Base-by-base conservation (phyloP, 2,888 invertebrate genomes). In the Tipula vernalis region DNA sequence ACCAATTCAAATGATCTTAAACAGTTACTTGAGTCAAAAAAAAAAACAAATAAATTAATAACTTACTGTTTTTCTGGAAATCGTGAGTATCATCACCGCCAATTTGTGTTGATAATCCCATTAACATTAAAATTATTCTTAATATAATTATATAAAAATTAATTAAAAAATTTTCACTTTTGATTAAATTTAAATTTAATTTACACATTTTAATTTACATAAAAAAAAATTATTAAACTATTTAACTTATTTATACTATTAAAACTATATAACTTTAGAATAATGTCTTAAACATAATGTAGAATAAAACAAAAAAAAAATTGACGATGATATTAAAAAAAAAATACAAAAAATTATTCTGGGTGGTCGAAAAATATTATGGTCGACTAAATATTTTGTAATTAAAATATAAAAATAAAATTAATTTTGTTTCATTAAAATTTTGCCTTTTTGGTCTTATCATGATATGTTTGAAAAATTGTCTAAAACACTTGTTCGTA, bases 11-110 rank as follows among this genome's bases (percentile, higher is more conserved):
- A 28, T 28, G 28, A 28, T 28, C 28, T 28, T 28, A 1, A 28
- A 28, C 28, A 28, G 28, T 28, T 28, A 28, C 2, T 28, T 28
- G 28, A 28, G 2, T 28, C 28, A 28, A 28, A 28, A 28, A 28
- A 28, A 28, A 39, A 2, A 6, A 2, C 39, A 39, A 39, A 39
- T 39, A 39, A 39, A 39, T 28, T 6, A 39, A 6, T 85, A 15
- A 91, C 92, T 91, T 89, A 91, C 92, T 91, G 90, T 91, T 91
- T 89, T 91, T 91, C 89, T 91, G 92, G 89, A 91, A 91, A 88
- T 92, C 91, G 90, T 91, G 91, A 87, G 91, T 90, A 88, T 91
- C 91, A 89, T 91, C 91, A 89, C 90, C 90, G 86, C 89, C 90
- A 86, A 89, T 90, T 87, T 88, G 89, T 87, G 89, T 89, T 87